phyloP scores from a whole-genome alignment of 1,140 invertebrate species.

The Bombus waltoni region DNA sequence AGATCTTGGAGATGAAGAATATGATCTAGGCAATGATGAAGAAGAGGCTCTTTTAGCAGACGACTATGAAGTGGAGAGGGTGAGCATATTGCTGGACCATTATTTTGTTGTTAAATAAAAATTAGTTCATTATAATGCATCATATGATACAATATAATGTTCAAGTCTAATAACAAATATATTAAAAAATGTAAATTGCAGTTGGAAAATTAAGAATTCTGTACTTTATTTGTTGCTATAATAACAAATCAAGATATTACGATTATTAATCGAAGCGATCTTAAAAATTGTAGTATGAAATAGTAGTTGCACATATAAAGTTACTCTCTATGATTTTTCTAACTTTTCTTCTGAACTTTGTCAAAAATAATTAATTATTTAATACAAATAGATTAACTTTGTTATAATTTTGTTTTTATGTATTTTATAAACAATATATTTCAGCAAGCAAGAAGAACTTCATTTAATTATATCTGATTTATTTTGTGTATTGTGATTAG shows the following conservation, averaged over 20 bases:
- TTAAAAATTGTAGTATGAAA: background rate
- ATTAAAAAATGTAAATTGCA: background rate
- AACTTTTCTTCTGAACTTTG: background rate
- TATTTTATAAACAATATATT: constrained; percentile 30
- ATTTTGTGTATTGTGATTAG: background rate
- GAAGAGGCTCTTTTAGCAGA: constrained; percentile 82
- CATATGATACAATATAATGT: constrained; percentile 2
- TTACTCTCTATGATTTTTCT: background rate
- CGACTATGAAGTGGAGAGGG: constrained; percentile 81
- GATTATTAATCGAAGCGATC: background rate
- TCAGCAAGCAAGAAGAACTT: constrained; percentile 7
- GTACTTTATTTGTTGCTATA: background rate
- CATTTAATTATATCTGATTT: constrained; percentile 4
- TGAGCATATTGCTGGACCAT: constrained; percentile 76
- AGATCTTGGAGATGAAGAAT: constrained; percentile 81
- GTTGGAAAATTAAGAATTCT: background rate
- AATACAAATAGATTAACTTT: constrained; percentile 14
- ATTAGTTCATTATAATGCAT: background rate
- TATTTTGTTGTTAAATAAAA: constrained; percentile 58
- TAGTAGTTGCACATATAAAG: background rate
- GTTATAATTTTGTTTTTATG: constrained; percentile 21
- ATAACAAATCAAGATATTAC: background rate
- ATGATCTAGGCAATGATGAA: constrained; percentile 81
- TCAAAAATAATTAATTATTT: background rate
- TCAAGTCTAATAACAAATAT: background rate